Evolutionary conservation across 1,140 invertebrate genomes (phyloP).

Genomic region (Trissolcus basalis): DNA sequence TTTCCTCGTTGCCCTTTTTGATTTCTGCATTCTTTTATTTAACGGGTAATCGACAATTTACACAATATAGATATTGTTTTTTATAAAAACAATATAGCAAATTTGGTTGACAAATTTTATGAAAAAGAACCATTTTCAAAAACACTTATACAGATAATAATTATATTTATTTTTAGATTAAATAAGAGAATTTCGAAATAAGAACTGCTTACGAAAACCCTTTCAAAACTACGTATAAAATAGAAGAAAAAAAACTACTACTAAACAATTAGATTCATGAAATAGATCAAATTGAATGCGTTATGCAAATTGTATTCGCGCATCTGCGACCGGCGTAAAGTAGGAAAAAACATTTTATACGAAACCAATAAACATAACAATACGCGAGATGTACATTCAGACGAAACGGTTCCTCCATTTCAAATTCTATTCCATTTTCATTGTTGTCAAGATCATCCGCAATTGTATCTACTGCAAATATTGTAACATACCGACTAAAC

Average conservation of each 20-base stretch:
- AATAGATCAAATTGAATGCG: conserved; percentile 23
- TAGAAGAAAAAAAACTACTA: conserved; percentile 12
- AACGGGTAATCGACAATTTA: too few species aligned
- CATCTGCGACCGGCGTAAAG: conserved; percentile 16
- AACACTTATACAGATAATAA: too few species aligned
- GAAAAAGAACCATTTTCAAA: too few species aligned
- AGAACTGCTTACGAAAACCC: conserved; percentile 31
- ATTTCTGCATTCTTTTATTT: too few species aligned
- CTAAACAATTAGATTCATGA: conserved; percentile 21
- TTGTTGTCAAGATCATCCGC: conserved; percentile 45
- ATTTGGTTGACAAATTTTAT: neutral
- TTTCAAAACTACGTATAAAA: conserved; percentile 11
- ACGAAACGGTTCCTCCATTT: conserved; percentile 59
- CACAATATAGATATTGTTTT: conserved; percentile 14
- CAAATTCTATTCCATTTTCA: conserved; percentile 42
- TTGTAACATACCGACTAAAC: conserved; percentile 44
- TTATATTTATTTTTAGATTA: too few species aligned
- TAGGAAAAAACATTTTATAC: conserved; percentile 51
- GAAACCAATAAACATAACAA: conserved; percentile 47
- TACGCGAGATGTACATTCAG: conserved; percentile 48
- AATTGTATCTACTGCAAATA: conserved; percentile 55
- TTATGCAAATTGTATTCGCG: conserved; percentile 3
- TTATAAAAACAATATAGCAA: conserved; percentile 29
- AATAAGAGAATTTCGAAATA: neutral
- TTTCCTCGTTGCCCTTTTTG: too few species aligned